phyloP scores from a whole-genome alignment of 2,888 invertebrate species.

The Troides aeacus region DNA sequence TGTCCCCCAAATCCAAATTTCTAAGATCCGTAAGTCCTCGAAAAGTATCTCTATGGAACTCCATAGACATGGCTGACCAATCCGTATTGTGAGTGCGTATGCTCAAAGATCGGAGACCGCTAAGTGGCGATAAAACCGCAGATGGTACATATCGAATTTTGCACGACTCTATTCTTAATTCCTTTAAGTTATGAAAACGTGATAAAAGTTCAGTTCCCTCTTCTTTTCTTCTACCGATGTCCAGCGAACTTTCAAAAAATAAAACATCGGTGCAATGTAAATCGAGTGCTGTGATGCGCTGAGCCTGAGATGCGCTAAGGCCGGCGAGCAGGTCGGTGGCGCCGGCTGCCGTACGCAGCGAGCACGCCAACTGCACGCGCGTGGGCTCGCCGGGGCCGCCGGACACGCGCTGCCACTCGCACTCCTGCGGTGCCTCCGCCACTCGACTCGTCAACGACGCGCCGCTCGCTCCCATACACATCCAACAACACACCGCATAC shows the following conservation, averaged over 20 bases:
- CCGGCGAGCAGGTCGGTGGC: slow-evolving; percentile 83
- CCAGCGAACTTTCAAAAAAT: slow-evolving; percentile 86
- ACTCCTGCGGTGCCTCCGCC: slow-evolving; percentile 85
- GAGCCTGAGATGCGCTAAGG: slow-evolving; percentile 82
- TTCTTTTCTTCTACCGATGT: slow-evolving; percentile 77
- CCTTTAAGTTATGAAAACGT: slow-evolving; percentile 82
- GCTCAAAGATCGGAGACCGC: slow-evolving; percentile 83
- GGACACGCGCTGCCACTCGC: slow-evolving; percentile 84
- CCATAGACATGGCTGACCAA: slow-evolving; percentile 89
- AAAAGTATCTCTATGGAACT: slow-evolving; percentile 86
- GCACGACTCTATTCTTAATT: slow-evolving; percentile 86
- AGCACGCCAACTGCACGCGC: slow-evolving; percentile 82
- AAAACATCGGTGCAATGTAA: slow-evolving; percentile 86
- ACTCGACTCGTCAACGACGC: slow-evolving; percentile 75
- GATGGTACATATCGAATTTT: slow-evolving; percentile 87
- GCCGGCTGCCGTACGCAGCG: slow-evolving; percentile 83
- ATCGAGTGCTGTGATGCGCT: slow-evolving; percentile 83
- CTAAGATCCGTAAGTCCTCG: slow-evolving; percentile 84
- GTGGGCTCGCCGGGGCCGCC: slow-evolving; percentile 77
- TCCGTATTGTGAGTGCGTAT: slow-evolving; percentile 88
- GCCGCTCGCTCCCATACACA: slow-evolving; percentile 61
- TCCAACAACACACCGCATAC: slow-evolving; percentile 66
- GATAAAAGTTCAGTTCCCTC: slow-evolving; percentile 80
- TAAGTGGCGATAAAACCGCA: slow-evolving; percentile 83
- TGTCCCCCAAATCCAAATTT: slow-evolving; percentile 85